These are phyloP conservation scores for Formica selysi DNA, from an alignment of 1,140 invertebrate species.

Conservation along the genomic window DNA sequence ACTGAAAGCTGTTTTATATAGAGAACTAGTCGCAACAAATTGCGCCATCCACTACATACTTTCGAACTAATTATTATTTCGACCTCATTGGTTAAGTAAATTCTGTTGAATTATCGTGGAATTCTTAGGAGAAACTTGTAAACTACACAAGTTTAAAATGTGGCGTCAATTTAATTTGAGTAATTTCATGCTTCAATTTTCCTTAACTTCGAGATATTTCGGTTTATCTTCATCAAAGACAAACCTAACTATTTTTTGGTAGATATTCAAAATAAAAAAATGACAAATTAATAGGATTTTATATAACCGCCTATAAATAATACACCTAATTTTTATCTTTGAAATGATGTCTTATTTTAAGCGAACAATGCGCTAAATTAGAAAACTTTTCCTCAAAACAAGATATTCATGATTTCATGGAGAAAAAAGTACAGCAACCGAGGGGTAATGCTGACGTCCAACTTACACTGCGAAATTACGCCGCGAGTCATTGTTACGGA, in stretches of 20 bases:
- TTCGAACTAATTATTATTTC: conserved; percentile 22
- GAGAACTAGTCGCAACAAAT: conserved; percentile 12
- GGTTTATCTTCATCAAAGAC: background rate
- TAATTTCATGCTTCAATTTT: conserved; percentile 35
- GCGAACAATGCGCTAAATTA: background rate
- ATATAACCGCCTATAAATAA: background rate
- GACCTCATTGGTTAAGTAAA: background rate
- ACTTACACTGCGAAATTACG: conserved; percentile 41
- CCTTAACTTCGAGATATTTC: background rate
- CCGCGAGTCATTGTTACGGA: conserved; percentile 40
- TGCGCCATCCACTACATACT: background rate
- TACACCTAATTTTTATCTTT: background rate
- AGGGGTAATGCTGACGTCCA: conserved; percentile 6
- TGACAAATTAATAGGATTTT: background rate
- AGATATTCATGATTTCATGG: background rate
- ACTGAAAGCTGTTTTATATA: conserved; percentile 3
- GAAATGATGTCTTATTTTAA: background rate
- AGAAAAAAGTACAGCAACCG: background rate
- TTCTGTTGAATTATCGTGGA: background rate
- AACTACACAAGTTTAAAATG: background rate
- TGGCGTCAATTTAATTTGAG: background rate
- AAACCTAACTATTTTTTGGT: background rate
- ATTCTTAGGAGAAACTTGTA: background rate
- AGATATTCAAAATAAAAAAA: background rate
- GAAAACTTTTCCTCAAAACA: conserved; percentile 14